Evolutionary conservation across 2,113 vertebrate genomes (phyloP).

Genomic region (Sorex araneus): DNA sequence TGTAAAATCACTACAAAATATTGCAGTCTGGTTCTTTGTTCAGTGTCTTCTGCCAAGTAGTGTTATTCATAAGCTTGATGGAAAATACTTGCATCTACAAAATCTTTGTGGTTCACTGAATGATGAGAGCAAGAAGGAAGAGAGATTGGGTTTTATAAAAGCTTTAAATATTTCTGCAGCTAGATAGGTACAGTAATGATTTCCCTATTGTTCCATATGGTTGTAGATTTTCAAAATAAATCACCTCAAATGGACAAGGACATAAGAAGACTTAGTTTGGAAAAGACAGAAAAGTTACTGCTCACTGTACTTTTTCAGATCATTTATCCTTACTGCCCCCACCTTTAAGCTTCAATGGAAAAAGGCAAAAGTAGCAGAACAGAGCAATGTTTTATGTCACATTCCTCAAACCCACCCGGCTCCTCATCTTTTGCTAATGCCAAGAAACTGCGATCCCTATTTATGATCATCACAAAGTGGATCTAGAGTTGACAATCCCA

Average conservation of each 20-base stretch:
- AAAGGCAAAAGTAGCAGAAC: conserved; percentile 47
- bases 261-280: background rate
- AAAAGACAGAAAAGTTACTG: conserved; percentile 32
- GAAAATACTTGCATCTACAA: conserved; percentile 90
- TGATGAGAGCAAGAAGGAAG: conserved; percentile 84
- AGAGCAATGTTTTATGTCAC: background rate
- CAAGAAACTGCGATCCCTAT: background rate
- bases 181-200: conserved; percentile 71
- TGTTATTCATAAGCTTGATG: conserved; percentile 89
- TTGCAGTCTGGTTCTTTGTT: conserved; percentile 87
- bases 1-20: conserved; percentile 89
- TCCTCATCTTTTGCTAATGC: background rate
- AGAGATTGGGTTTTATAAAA: conserved; percentile 78
- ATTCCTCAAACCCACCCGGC: conserved; percentile 46
- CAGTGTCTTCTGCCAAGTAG: conserved; percentile 86
- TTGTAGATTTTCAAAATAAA: conserved; percentile 71
- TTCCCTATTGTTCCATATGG: conserved; percentile 63
- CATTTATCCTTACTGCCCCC: background rate
- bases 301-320: background rate
- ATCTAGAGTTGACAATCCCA: background rate
- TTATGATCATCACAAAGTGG: background rate
- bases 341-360: background rate
- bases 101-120: conserved; percentile 87
- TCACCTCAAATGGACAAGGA: conserved; percentile 66
- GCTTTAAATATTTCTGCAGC: conserved; percentile 76